Evolutionary conservation across 1,140 invertebrate species (phyloP).

Genomic region (Lasioglossum albipes): DNA sequence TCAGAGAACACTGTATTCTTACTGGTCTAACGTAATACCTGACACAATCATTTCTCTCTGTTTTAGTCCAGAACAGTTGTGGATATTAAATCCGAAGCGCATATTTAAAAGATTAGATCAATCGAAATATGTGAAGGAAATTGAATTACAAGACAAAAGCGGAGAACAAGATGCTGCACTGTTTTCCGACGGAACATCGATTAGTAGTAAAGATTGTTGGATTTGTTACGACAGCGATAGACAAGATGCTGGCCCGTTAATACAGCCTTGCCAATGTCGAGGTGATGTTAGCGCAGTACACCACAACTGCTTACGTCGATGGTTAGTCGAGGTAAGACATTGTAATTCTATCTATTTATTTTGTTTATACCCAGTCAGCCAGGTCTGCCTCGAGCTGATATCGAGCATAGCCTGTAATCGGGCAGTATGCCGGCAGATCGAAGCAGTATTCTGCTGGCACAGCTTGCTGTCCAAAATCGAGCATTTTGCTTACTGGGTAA

Average conservation of each 20-base stretch:
- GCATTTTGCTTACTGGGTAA: too few relatives aligned
- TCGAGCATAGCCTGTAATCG: too few relatives aligned
- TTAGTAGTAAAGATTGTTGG: conserved; percentile 89
- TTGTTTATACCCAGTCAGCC: not conserved
- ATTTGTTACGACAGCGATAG: conserved; percentile 94
- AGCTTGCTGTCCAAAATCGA: too few relatives aligned
- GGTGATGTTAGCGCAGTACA: conserved; percentile 95
- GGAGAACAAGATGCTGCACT: conserved; percentile 63
- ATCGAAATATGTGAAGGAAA: conserved; percentile 76
- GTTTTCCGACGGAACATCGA: conserved; percentile 67
- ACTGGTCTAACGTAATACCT: not conserved
- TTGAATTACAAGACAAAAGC: conserved; percentile 80
- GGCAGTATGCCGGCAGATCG: too few relatives aligned
- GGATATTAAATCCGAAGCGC: conserved; percentile 95
- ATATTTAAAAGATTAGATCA: conserved; percentile 85
- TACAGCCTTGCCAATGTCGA: conserved; percentile 93
- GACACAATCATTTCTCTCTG: conserved; percentile 20
- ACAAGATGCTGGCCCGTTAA: conserved; percentile 87
- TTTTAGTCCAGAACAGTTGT: conserved; percentile 91
- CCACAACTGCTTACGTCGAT: conserved; percentile 94
- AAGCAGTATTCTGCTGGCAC: too few relatives aligned
- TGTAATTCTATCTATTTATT: not conserved
- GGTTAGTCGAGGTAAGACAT: conserved; percentile 87
- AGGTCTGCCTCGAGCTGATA: too few relatives aligned
- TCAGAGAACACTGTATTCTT: not conserved